Base-by-base conservation (phyloP, 2,797 vertebrate species). In the Synaphobranchus kaupii region DNA sequence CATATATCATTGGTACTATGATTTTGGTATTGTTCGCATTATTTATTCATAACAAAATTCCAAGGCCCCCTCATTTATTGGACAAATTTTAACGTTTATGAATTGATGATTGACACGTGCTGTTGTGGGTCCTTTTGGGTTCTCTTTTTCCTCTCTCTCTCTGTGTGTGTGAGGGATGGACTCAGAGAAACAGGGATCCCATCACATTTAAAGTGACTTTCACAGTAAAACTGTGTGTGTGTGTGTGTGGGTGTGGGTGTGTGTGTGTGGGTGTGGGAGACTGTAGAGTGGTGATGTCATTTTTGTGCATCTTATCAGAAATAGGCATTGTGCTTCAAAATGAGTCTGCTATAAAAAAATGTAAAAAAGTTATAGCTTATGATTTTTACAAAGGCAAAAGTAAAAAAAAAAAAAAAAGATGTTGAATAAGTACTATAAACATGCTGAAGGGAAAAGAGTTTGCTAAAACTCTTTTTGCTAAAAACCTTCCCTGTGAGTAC, bases 61-160 rank as follows among this genome's bases (percentile, higher is more conserved):
- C 0, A 48, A 52, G 31, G 76, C 44, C 76, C 9, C 7, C 22
- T 20, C 81, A 73, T 15, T 34, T 83, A 17, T 71, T 78, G 31
- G 44, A 39, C 34, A 80, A 56, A 87, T 87, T 84, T 84, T 66
- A 58, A 86, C 89, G 25, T 86, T 56, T 88, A 85, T 85, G 68
- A 71, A 39, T 87, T 87, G 58, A 83, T 73, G 22, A 87, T 87
- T 87, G n/a, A 85, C 88, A 86, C 52, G 82, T 89, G 76, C 86
- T 87, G 58, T 48, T 44, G 10, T 8, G 81, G 52, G 60, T 84
- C 81, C 48, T 9, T 71, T 71, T 83, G 20, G 44, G 15, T 47
- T 88, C n/a, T 84, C 66, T 86, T 80, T 47, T 0, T n/a, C 44
- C 25, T 84, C 20, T 84, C 86, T 86, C 48, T 84, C 4, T 20